Base-by-base conservation (phyloP, 2,797 vertebrate species). In the Notolabrus celidotus region DNA sequence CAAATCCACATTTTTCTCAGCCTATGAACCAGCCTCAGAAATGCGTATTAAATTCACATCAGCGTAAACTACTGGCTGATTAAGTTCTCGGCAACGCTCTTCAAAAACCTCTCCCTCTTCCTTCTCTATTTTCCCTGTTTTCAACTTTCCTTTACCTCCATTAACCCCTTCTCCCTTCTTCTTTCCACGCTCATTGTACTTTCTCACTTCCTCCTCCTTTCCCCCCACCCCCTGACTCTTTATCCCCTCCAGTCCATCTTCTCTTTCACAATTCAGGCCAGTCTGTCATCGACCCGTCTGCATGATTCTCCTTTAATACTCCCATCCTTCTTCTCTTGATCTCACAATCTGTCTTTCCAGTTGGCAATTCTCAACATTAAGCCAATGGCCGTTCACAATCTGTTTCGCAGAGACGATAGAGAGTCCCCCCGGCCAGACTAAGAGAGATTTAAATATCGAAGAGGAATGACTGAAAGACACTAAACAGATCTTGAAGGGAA, bases 331-430 rank as follows among this genome's bases (percentile, higher is more conserved):
- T 64, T 42, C 63, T 64, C 51, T 77, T 81, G 67, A 71, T 78
- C 74, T 74, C 71, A 61, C 17, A 9, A 8, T 20, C 65, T 79
- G 69, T 63, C 58, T 57, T 81, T 89, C 86, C 80, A 86, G 83
- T 61, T 74, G 55, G 49, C 62, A n/a, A 31, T 63, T 83, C 84
- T 85, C 12, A 82, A 74, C 50, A 64, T 52, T 4, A 22, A 84
- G 89, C 90, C 90, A 91, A 79, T 72, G 71, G 84, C 59, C 74
- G 62, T 66, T 72, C 67, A 60, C 84, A 82, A 90, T 87, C 72
- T 80, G 72, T 92, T 90, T 81, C 59, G 15, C 88, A 90, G 88
- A 80, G 71, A 85, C 20, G 43, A 77, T 36, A 53, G 80, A 79
- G 73, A 78, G 68, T 74, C 60, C 22, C 42, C n/a, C 14, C 29